Percentiles rank a stretch among this genome's conserved stretches.
phyloP scores from a whole-genome alignment of 2,113 vertebrate species.

The Circaetus gallicus region DNA sequence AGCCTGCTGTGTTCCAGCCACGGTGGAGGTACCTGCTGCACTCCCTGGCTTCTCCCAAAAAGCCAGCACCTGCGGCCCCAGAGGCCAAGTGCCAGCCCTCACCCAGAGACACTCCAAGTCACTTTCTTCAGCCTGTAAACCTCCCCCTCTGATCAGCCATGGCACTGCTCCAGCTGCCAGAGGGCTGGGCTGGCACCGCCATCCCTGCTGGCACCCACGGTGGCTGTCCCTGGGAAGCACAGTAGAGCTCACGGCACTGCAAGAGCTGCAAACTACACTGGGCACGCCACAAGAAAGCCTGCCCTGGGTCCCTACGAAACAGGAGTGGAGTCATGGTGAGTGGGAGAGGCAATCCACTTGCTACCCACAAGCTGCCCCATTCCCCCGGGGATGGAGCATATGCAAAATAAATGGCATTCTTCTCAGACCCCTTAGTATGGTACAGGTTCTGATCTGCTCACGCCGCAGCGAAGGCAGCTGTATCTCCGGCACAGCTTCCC shows the following conservation, averaged over 20 bases:
- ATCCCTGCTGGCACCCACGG: background rate
- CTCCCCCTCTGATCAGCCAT: background rate
- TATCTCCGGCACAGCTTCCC: background rate
- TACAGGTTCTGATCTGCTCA: background rate
- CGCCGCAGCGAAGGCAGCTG: accelerated
- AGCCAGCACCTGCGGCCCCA: accelerated
- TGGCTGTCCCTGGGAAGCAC: background rate
- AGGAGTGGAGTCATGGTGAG: accelerated
- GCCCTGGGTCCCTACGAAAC: background rate
- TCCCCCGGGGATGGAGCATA: background rate
- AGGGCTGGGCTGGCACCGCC: background rate
- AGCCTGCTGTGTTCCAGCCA: background rate
- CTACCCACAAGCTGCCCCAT: background rate
- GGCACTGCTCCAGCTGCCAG: background rate
- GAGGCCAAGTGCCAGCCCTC: background rate
- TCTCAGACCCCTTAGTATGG: accelerated
- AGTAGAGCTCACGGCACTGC: background rate
- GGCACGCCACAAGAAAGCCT: background rate
- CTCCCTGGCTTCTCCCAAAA: background rate
- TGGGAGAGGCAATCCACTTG: background rate
- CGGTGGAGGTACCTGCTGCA: background rate
- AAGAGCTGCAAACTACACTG: background rate
- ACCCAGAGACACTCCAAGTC: background rate
- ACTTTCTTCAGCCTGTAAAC: background rate
- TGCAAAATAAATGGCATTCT: background rate